Evolutionary conservation across 2,113 vertebrate genomes (phyloP).

Genomic region (Sander lucioperca): DNA sequence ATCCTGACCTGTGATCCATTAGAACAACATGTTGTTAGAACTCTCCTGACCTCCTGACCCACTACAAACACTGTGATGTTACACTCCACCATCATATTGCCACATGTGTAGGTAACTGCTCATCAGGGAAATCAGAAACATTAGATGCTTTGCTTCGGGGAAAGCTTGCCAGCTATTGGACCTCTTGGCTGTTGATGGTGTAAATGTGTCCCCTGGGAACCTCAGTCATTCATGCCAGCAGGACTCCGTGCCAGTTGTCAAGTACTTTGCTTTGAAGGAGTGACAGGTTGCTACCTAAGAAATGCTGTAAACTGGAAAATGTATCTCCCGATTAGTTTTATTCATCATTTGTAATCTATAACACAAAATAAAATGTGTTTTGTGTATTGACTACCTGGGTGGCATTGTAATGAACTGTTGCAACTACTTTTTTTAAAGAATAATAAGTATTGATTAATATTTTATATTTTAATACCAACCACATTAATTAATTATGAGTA

Average conservation of each 20-base stretch:
- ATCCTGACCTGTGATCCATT: neutral
- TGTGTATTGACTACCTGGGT: neutral
- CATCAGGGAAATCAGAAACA: slow-evolving; percentile 58
- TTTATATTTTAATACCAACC: slow-evolving; percentile 10
- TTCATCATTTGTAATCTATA: neutral
- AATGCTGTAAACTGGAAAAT: neutral
- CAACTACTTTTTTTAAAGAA: neutral
- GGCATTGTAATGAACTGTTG: neutral
- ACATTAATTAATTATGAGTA: neutral
- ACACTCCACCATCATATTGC: slow-evolving; percentile 1
- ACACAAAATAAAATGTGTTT: slow-evolving; percentile 1
- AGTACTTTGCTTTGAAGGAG: neutral
- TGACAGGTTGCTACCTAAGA: neutral
- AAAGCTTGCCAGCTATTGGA: neutral
- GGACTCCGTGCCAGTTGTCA: slow-evolving; percentile 4
- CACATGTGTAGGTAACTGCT: slow-evolving; percentile 22
- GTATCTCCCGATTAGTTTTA: neutral
- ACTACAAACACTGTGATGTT: slow-evolving; percentile 4
- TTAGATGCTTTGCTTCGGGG: slow-evolving; percentile 3
- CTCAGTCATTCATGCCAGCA: slow-evolving; percentile 7
- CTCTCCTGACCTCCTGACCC: slow-evolving; percentile 14
- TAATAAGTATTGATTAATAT: neutral
- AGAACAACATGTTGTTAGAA: neutral
- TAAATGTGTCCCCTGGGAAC: slow-evolving; percentile 27
- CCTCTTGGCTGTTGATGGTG: neutral